Evolutionary conservation across 2,888 invertebrate species (phyloP).

Genomic region (Dolomedes plantarius): DNA sequence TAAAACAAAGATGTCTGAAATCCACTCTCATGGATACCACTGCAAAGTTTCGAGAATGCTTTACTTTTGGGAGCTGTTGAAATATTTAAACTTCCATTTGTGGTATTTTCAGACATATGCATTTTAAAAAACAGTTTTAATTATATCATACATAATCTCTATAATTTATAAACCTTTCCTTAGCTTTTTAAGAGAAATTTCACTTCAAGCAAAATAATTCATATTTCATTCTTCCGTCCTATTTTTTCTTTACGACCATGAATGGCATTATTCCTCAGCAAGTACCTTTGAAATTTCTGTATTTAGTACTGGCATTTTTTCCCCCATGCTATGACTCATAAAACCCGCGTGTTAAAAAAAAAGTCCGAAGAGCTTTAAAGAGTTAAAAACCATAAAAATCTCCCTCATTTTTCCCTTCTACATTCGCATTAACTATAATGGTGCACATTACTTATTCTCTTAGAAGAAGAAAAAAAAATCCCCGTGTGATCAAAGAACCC

Average conservation of each 20-base stretch:
- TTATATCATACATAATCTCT: too few relatives aligned
- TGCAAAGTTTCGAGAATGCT: too few relatives aligned
- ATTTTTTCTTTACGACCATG: background rate
- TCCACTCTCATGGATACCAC: too few relatives aligned
- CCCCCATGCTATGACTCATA: background rate
- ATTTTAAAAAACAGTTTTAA: too few relatives aligned
- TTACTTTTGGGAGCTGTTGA: too few relatives aligned
- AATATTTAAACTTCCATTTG: too few relatives aligned
- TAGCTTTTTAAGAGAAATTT: too few relatives aligned
- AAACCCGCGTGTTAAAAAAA: background rate
- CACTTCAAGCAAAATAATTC: too few relatives aligned
- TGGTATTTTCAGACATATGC: too few relatives aligned
- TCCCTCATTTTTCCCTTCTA: background rate
- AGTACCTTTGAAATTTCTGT: background rate
- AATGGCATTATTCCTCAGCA: background rate
- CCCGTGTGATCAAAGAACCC: constrained; percentile 6
- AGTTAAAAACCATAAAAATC: constrained; percentile 26
- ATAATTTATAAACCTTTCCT: too few relatives aligned
- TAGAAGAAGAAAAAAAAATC: background rate
- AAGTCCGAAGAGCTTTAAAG: background rate
- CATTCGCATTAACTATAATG: constrained; percentile 17
- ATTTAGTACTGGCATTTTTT: background rate
- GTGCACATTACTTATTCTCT: background rate
- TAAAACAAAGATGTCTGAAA: too few relatives aligned
- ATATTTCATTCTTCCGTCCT: too few relatives aligned